Conservation (phyloP, 1,140 invertebrate species). For the Heliconius nattereri region DNA sequence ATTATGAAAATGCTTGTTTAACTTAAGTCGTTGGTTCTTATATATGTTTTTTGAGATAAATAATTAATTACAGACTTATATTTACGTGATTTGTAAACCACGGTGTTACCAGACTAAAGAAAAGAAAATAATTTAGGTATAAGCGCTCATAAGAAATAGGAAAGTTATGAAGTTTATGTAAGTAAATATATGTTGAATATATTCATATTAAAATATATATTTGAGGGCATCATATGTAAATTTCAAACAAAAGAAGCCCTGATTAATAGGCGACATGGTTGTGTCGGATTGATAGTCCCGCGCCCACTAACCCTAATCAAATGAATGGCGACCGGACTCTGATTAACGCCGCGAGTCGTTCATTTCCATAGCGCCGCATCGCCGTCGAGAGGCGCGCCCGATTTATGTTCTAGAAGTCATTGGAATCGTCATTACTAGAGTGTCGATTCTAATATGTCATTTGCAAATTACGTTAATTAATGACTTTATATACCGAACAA, state of each 20-base stretch:
- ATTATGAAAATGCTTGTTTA: background rate
- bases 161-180: background rate
- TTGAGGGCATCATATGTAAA: background rate
- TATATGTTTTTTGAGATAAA: no score
- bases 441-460: conserved; percentile 14
- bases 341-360: conserved; percentile 74
- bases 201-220: background rate
- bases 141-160: no score
- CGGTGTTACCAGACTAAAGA: no score
- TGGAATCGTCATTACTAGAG: conserved; percentile 45
- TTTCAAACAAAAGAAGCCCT: conserved; percentile 50
- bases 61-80: no score
- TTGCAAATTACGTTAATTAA: background rate
- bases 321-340: conserved; percentile 75
- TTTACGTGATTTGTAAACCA: no score
- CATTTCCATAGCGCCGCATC: conserved; percentile 67
- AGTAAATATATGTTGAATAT: no score
- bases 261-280: conserved; percentile 60
- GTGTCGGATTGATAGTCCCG: conserved; percentile 74
- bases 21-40: no score
- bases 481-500: background rate
- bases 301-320: conserved; percentile 80
- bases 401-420: conserved; percentile 67
- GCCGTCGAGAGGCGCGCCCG: conserved; percentile 59
- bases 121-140: no score